Evolutionary conservation across 2,797 vertebrate species (phyloP).

Genomic region (Triplophysa bombifrons): DNA sequence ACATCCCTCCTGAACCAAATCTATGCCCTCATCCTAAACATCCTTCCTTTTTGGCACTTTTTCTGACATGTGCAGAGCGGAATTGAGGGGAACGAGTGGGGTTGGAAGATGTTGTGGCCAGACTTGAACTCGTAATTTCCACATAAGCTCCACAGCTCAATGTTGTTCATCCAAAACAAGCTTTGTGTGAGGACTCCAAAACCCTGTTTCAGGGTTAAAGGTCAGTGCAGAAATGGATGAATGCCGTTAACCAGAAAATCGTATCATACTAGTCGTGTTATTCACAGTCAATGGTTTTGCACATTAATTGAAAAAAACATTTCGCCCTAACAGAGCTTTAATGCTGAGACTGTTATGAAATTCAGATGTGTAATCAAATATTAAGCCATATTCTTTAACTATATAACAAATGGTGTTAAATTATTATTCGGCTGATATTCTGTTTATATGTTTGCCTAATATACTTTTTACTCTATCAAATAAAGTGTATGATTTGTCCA

Average conservation of each 20-base stretch:
- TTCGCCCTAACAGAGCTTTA: background rate
- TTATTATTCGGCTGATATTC: too few relatives aligned
- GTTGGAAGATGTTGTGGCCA: background rate
- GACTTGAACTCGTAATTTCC: background rate
- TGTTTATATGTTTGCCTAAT: background rate
- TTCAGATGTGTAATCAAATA: background rate
- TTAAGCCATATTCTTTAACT: background rate
- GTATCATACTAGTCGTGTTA: background rate
- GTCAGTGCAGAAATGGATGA: background rate
- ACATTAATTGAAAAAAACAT: background rate
- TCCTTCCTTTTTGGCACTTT: background rate
- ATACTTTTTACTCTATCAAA: too few relatives aligned
- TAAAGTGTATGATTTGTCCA: too few relatives aligned
- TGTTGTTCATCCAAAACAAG: background rate
- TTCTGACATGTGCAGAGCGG: background rate
- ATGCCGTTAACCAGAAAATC: background rate
- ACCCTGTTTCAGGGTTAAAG: background rate
- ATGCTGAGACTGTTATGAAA: background rate
- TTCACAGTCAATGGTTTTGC: background rate
- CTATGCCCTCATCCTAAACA: background rate
- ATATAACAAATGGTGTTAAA: background rate
- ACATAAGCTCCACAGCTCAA: constrained; percentile 2
- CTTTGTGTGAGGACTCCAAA: background rate
- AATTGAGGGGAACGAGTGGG: background rate
- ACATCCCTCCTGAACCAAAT: background rate